Conservation (phyloP, 2,113 vertebrate species). For the Serilophus lunatus region DNA sequence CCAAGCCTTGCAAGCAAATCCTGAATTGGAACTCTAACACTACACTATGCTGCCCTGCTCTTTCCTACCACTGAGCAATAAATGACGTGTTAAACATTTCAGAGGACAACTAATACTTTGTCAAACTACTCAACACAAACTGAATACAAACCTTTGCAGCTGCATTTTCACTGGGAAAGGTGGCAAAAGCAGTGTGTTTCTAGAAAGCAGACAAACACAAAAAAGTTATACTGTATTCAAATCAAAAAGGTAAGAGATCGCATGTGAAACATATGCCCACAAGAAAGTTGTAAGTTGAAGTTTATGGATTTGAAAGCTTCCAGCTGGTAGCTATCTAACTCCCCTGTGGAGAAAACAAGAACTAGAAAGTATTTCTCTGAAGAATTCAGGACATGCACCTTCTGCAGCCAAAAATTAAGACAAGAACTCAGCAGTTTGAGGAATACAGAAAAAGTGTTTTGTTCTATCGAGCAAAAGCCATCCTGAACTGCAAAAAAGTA, state of each 20-base stretch:
- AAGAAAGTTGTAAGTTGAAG: background rate
- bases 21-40: background rate
- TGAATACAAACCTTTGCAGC: conserved; percentile 81
- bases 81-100: background rate
- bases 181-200: conserved; percentile 94
- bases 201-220: conserved; percentile 63
- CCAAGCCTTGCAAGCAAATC: background rate
- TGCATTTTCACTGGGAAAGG: conserved; percentile 83
- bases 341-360: fast-evolving
- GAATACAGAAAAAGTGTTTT: background rate
- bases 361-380: background rate
- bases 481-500: background rate
- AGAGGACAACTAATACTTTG: background rate
- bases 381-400: background rate
- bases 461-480: background rate
- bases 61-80: background rate
- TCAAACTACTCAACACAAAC: background rate
- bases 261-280: background rate
- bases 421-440: background rate
- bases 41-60: background rate
- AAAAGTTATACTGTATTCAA: background rate
- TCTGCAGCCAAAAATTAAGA: background rate
- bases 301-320: background rate
- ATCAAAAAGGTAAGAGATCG: background rate
- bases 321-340: background rate